Conservation (phyloP, 1,140 invertebrate genomes). For the Drosophila tropicalis region DNA sequence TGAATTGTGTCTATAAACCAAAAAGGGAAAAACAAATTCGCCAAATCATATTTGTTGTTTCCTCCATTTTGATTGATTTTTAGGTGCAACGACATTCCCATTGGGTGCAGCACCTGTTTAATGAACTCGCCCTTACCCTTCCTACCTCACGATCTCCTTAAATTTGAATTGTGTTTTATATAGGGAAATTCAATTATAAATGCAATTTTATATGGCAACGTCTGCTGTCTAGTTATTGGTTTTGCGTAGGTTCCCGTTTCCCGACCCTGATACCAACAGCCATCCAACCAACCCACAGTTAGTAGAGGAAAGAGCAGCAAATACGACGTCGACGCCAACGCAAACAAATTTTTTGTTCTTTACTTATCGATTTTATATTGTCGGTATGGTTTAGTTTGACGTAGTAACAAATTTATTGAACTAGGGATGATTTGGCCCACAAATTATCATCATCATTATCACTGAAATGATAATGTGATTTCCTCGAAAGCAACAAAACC, state of each 20-base stretch:
- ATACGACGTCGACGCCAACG: slow-evolving; percentile 12
- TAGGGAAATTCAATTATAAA: slow-evolving; percentile 49
- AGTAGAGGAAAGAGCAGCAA: slow-evolving; percentile 17
- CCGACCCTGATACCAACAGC: slow-evolving; percentile 21
- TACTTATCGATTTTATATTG: slow-evolving; percentile 49
- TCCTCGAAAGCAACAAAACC: background rate
- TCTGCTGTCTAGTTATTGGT: slow-evolving; percentile 24
- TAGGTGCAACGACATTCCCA: slow-evolving; percentile 47
- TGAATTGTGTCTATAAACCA: slow-evolving; percentile 39
- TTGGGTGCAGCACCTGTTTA: slow-evolving; percentile 48
- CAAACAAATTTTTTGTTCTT: slow-evolving; percentile 30
- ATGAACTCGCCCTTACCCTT: background rate
- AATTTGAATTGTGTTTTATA: slow-evolving; percentile 27
- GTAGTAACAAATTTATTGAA: slow-evolving; percentile 28
- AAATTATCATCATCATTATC: background rate
- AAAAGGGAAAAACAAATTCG: slow-evolving; percentile 21
- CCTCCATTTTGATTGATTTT: slow-evolving; percentile 21
- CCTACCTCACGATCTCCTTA: background rate
- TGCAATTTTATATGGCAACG: slow-evolving; percentile 31
- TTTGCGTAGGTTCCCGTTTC: slow-evolving; percentile 14
- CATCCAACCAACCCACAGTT: slow-evolving; percentile 14
- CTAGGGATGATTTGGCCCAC: slow-evolving; percentile 30
- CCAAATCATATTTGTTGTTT: slow-evolving; percentile 32
- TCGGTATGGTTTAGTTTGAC: slow-evolving; percentile 33
- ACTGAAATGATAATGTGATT: background rate